phyloP scores from a whole-genome alignment of 1,140 invertebrate species.

The Myzus persicae region DNA sequence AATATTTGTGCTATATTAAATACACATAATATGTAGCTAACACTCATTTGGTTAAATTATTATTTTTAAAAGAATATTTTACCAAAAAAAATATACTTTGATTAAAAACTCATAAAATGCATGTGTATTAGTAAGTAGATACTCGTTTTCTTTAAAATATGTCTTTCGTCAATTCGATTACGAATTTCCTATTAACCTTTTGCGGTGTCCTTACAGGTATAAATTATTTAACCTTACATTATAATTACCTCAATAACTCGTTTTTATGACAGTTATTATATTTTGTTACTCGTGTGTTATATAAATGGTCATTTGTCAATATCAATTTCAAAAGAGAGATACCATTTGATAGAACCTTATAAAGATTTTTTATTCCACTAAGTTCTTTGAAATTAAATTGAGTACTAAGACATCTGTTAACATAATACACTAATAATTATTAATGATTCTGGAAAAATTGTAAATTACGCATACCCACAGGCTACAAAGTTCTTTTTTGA shows the following conservation, averaged over 20 bases:
- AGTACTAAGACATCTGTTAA: background rate
- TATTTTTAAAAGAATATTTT: constrained; percentile 1
- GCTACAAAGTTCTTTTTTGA: too few relatives aligned
- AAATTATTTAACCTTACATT: constrained; percentile 30
- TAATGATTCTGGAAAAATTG: background rate
- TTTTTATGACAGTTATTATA: background rate
- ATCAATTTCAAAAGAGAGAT: too few relatives aligned
- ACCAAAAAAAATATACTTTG: background rate
- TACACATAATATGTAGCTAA: too few relatives aligned
- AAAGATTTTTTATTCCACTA: background rate
- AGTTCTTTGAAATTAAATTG: background rate
- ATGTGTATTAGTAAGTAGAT: background rate
- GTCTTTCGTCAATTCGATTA: background rate
- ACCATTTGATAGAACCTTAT: background rate
- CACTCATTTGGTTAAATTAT: background rate
- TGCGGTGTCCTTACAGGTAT: background rate
- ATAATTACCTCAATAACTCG: background rate
- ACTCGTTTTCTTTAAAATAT: background rate
- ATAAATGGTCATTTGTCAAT: background rate
- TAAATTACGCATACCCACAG: too few relatives aligned
- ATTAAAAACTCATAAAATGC: background rate
- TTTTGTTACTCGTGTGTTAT: background rate
- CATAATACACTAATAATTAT: background rate
- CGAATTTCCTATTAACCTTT: background rate
- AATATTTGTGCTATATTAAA: background rate